Percentiles rank a stretch among this genome's conserved stretches.
These are phyloP conservation scores for Cyanoliseus patagonus DNA, from an alignment of 2,113 vertebrate species.

Conservation along the genomic window DNA sequence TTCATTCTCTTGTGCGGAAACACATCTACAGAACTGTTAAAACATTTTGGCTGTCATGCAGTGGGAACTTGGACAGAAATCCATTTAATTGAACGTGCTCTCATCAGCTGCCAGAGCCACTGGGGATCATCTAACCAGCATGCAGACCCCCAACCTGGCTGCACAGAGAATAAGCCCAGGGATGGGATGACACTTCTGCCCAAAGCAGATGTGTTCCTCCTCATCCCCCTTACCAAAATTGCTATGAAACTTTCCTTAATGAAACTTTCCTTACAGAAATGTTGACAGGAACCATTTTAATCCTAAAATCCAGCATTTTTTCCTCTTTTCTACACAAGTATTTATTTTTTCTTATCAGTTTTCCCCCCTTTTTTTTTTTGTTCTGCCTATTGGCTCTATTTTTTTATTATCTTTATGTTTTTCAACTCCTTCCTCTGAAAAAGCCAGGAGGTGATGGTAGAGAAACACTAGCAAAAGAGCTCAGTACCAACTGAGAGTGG, in stretches of 20 bases:
- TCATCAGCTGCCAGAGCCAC: not conserved
- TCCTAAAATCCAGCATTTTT: not conserved
- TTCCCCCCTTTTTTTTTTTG: accelerated
- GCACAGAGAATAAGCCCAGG: not conserved
- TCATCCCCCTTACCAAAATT: not conserved
- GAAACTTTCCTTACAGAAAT: not conserved
- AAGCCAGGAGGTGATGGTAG: not conserved
- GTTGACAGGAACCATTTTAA: not conserved
- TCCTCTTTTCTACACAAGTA: not conserved
- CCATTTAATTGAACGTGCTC: accelerated
- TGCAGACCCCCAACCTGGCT: not conserved
- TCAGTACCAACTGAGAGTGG: not conserved
- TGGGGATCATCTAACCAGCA: not conserved
- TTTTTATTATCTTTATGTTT: not conserved
- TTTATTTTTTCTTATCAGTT: not conserved
- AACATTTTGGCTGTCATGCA: not conserved
- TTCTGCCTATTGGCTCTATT: not conserved
- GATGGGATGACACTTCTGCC: not conserved
- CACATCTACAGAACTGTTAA: not conserved
- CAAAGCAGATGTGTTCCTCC: not conserved
- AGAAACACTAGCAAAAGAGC: not conserved
- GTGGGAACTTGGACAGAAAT: not conserved
- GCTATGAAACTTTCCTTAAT: not conserved
- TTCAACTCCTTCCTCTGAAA: not conserved
- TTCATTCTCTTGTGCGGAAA: not conserved